These are phyloP conservation scores for Coelinius sp. DNA, from an alignment of 2,888 invertebrate genomes.

Conservation along the genomic window DNA sequence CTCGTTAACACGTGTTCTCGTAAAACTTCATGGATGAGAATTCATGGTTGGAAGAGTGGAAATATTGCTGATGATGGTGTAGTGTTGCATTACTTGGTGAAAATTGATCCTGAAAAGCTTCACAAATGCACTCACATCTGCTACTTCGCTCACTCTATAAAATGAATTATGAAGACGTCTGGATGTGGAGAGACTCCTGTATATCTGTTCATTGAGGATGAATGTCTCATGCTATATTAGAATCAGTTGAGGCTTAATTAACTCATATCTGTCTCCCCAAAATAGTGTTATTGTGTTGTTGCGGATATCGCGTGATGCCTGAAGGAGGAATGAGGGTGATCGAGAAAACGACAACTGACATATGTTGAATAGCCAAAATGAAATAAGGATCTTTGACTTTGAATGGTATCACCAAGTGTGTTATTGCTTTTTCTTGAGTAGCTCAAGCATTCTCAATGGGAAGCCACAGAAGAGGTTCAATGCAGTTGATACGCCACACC, in stretches of 20 bases:
- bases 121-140: not conserved
- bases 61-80: conserved; percentile 1
- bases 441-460: not conserved
- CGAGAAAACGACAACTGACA: too few species aligned
- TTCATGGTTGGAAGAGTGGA: conserved; percentile 5
- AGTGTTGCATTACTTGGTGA: not conserved
- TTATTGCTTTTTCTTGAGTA: not conserved
- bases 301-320: too few species aligned
- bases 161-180: not conserved
- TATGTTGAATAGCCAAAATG: not conserved
- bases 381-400: not conserved
- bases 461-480: not conserved
- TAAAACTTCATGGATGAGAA: not conserved
- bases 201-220: not conserved
- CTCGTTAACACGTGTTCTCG: conserved; percentile 35
- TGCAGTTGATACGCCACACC: not conserved
- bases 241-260: not conserved
- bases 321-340: too few species aligned
- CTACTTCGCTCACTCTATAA: not conserved
- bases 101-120: conserved; percentile 8
- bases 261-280: not conserved
- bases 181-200: too few species aligned
- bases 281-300: too few species aligned
- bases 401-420: not conserved
- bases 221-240: not conserved